phyloP scores from a whole-genome alignment of 2,888 invertebrate species.

The Coelogynopora nodosa region DNA sequence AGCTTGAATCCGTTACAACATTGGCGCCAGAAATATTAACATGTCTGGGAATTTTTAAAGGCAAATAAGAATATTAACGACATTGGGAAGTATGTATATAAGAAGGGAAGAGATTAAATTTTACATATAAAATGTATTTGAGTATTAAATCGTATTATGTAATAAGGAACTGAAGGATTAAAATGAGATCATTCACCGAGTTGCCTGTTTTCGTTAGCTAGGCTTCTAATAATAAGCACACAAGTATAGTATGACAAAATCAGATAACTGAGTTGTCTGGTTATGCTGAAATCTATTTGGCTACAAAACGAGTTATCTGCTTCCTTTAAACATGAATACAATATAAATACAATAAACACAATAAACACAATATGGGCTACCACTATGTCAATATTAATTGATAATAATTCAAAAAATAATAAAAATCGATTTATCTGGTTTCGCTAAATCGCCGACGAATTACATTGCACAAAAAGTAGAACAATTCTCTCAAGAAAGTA shows the following conservation, averaged over 20 bases:
- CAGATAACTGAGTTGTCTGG: neutral
- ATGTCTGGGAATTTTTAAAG: neutral
- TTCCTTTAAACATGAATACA: neutral
- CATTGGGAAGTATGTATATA: neutral
- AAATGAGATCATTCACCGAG: neutral
- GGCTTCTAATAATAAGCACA: neutral
- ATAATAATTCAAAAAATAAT: no score
- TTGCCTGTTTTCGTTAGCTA: neutral
- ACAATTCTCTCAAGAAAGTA: no score
- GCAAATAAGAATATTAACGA: neutral
- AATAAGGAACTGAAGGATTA: neutral
- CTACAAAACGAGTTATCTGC: neutral
- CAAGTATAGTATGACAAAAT: neutral
- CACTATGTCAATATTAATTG: no score
- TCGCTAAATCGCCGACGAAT: no score
- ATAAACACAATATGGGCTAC: no score
- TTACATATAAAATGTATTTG: neutral
- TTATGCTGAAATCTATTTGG: neutral
- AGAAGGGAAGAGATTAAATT: neutral
- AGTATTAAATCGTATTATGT: neutral
- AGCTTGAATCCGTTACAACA: neutral
- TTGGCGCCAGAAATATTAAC: neutral
- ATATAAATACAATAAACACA: neutral
- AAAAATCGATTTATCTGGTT: no score
- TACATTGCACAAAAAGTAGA: no score